These are phyloP conservation scores for Agrenia bidenticulata DNA, from an alignment of 2,888 invertebrate genomes.

Conservation along the genomic window DNA sequence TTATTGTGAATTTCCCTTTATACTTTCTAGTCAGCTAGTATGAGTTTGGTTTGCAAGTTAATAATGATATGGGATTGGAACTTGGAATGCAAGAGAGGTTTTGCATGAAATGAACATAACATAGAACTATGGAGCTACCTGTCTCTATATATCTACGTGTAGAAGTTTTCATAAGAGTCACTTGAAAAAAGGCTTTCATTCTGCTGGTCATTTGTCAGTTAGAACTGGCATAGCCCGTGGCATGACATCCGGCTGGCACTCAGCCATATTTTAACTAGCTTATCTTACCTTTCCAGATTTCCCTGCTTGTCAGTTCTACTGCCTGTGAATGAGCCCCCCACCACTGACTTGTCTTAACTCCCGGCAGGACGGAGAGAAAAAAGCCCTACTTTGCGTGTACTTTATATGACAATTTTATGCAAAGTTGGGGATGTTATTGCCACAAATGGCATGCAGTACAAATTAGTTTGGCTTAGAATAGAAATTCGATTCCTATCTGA, in stretches of 20 bases:
- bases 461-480: conserved; percentile 10
- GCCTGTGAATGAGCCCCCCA: background rate
- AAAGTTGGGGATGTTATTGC: conserved; percentile 20
- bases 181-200: background rate
- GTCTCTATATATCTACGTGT: too few relatives aligned
- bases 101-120: too few relatives aligned
- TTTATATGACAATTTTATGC: conserved; percentile 31
- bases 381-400: conserved; percentile 18
- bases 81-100: too few relatives aligned
- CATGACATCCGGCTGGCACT: conserved; percentile 20
- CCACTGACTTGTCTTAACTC: background rate
- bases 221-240: background rate
- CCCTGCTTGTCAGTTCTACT: conserved; percentile 9
- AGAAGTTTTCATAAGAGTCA: too few relatives aligned
- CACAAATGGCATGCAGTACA: conserved; percentile 18
- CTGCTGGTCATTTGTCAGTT: conserved; percentile 7
- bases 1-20: too few relatives aligned
- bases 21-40: too few relatives aligned
- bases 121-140: too few relatives aligned
- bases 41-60: too few relatives aligned
- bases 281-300: conserved; percentile 21
- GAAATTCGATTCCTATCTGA: conserved; percentile 2
- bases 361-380: background rate
- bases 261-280: conserved; percentile 19
- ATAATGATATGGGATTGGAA: too few relatives aligned